A percentile compares a stretch with the other conserved stretches of the same genome.
Evolutionary conservation across 1,140 invertebrate genomes (phyloP).

Genomic region (Oryzaephilus surinamensis): DNA sequence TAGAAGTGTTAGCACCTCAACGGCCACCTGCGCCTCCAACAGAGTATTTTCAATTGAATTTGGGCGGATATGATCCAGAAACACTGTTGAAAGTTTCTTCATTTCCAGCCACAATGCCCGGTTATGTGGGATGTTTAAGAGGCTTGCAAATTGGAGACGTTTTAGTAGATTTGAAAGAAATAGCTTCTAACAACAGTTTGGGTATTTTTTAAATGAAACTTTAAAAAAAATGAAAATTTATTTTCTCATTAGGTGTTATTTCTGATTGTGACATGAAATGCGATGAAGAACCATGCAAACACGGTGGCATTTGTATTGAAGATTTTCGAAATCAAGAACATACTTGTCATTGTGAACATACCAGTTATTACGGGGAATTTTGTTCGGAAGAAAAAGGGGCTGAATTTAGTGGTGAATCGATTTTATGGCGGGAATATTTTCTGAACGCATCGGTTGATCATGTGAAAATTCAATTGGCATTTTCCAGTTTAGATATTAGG

Average conservation of each 20-base stretch:
- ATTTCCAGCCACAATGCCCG: conserved; percentile 47
- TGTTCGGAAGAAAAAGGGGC: conserved; percentile 72
- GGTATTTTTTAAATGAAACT: neutral
- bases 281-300: conserved; percentile 74
- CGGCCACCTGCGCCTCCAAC: conserved; percentile 70
- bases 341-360: conserved; percentile 78
- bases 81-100: conserved; percentile 54
- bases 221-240: neutral
- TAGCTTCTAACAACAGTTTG: conserved; percentile 55
- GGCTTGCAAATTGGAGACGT: conserved; percentile 77
- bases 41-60: conserved; percentile 79
- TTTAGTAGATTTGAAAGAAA: conserved; percentile 62
- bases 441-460: conserved; percentile 56
- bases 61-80: conserved; percentile 73
- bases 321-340: conserved; percentile 75
- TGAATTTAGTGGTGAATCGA: conserved; percentile 76
- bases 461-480: conserved; percentile 69
- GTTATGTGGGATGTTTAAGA: conserved; percentile 78
- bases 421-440: conserved; percentile 63
- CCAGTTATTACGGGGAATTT: conserved; percentile 76
- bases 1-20: conserved; percentile 75
- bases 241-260: conserved; percentile 49
- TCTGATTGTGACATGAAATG: conserved; percentile 82
- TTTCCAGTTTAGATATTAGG: conserved; percentile 66
- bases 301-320: conserved; percentile 79